A percentile compares a stretch with the other conserved stretches of the same genome.
Evolutionary conservation across 2,797 vertebrate genomes (phyloP).

Genomic region (Acanthurus leucopareius): DNA sequence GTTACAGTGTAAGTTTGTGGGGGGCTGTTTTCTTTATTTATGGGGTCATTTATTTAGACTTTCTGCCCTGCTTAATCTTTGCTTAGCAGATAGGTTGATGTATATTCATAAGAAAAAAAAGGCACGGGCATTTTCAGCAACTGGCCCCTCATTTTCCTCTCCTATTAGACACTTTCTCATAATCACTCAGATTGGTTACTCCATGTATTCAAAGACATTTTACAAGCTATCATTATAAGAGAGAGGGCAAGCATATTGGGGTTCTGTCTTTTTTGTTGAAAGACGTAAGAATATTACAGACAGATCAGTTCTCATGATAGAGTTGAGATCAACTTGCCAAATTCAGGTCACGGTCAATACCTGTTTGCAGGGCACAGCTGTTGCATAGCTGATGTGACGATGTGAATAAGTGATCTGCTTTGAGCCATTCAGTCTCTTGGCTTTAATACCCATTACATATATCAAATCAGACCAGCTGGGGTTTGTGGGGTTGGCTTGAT

Average conservation of each 20-base stretch:
- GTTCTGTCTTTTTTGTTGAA: slow-evolving; percentile 15
- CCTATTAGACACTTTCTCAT: slow-evolving; percentile 57
- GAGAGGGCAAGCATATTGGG: slow-evolving; percentile 1
- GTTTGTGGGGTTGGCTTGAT: background rate
- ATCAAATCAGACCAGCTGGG: background rate
- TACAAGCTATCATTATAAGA: slow-evolving; percentile 56
- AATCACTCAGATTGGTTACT: slow-evolving; percentile 49
- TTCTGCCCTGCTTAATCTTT: slow-evolving; percentile 31
- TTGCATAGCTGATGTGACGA: slow-evolving; percentile 27
- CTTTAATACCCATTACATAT: background rate
- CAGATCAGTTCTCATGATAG: slow-evolving; percentile 22
- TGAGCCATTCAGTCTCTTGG: background rate
- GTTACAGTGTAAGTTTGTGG: slow-evolving; percentile 50
- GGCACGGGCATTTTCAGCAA: slow-evolving; percentile 59
- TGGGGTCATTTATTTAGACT: slow-evolving; percentile 58
- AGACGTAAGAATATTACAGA: slow-evolving; percentile 20
- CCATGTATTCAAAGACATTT: slow-evolving; percentile 7
- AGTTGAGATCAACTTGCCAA: slow-evolving; percentile 19
- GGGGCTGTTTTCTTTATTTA: slow-evolving; percentile 58
- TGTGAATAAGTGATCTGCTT: background rate
- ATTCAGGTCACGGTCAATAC: slow-evolving; percentile 34
- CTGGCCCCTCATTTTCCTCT: slow-evolving; percentile 66
- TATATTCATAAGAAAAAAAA: slow-evolving; percentile 61
- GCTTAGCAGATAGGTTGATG: slow-evolving; percentile 47
- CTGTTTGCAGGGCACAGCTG: slow-evolving; percentile 43